Evolutionary conservation across 2,888 invertebrate species (phyloP).

Genomic region (Scaeva pyrastri): DNA sequence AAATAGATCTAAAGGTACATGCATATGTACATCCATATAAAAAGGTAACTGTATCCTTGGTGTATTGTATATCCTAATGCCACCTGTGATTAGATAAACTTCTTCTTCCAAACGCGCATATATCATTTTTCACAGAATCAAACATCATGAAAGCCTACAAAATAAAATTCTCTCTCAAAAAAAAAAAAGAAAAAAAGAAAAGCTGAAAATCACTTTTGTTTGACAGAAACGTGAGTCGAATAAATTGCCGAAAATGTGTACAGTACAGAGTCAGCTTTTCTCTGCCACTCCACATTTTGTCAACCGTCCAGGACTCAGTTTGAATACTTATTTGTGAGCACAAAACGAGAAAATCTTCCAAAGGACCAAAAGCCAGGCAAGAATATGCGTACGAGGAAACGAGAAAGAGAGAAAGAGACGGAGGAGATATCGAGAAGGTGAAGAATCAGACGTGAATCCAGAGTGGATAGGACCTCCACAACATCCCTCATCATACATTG

Average conservation of each 20-base stretch:
- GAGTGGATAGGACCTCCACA: constrained; percentile 31
- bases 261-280: neutral
- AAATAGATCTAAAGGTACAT: too few relatives aligned
- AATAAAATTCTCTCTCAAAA: constrained; percentile 28
- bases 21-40: too few relatives aligned
- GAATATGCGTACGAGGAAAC: constrained; percentile 4
- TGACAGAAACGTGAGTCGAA: constrained; percentile 64
- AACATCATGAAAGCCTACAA: constrained; percentile 55
- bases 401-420: neutral
- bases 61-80: constrained; percentile 13
- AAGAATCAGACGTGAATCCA: constrained; percentile 47
- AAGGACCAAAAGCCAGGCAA: neutral
- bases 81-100: constrained; percentile 43
- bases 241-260: constrained; percentile 42
- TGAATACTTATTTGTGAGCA: constrained; percentile 21
- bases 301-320: constrained; percentile 37
- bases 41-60: constrained; percentile 3
- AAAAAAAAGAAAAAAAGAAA: constrained; percentile 53
- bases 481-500: neutral
- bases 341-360: constrained; percentile 27
- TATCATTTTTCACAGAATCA: constrained; percentile 21
- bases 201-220: constrained; percentile 65
- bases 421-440: constrained; percentile 15
- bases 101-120: neutral
- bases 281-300: constrained; percentile 20